A percentile compares a stretch with the other conserved stretches of the same genome.
These are phyloP conservation scores for Venturia canescens DNA, from an alignment of 1,140 invertebrate species.

Conservation along the genomic window DNA sequence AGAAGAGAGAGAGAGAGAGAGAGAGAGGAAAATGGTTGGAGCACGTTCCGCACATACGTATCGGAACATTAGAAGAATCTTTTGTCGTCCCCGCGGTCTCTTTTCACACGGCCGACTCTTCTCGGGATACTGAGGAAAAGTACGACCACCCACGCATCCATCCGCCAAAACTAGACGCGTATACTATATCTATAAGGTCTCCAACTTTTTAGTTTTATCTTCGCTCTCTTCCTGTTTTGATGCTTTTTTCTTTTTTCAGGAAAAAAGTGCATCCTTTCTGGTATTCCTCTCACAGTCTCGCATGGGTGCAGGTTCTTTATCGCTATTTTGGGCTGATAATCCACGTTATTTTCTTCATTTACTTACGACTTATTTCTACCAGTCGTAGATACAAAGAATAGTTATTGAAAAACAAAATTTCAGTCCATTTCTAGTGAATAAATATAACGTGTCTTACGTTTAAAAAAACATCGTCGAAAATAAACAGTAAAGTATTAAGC, in stretches of 20 bases:
- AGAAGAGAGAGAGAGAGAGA: neutral
- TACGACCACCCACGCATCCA: neutral
- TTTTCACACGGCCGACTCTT: constrained; percentile 24
- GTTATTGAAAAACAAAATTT: constrained; percentile 3
- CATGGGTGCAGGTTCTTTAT: neutral
- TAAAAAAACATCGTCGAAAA: no score
- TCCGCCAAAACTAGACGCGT: neutral
- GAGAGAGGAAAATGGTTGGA: neutral
- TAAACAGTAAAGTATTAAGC: no score
- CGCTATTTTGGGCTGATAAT: no score
- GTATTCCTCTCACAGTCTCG: neutral
- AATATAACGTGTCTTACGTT: no score
- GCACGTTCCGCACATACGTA: constrained; percentile 73
- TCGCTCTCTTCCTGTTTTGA: neutral
- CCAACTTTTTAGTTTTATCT: neutral
- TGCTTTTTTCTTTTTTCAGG: no score
- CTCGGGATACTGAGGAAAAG: neutral
- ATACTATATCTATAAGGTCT: neutral
- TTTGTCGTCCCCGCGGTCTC: constrained; percentile 62
- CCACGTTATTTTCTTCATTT: no score
- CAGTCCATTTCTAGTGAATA: no score
- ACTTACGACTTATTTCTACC: no score
- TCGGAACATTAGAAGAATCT: constrained; percentile 71
- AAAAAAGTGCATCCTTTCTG: neutral
- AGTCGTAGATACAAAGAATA: no score